phyloP scores from a whole-genome alignment of 2,888 invertebrate species.

The Tipula lateralis region DNA sequence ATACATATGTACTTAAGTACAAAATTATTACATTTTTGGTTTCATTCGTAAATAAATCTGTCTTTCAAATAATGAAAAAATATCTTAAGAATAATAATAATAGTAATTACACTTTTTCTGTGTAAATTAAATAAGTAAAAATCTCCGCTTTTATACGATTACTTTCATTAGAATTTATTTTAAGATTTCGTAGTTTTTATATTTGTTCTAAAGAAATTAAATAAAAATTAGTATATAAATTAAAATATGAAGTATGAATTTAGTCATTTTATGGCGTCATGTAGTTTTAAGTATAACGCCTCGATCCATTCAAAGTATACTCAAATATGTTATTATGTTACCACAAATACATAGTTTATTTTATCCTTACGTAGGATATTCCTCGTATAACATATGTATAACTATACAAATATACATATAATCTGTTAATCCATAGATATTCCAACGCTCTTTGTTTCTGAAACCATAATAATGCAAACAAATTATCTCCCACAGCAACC shows the following conservation, averaged over 20 bases:
- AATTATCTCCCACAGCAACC: conserved; percentile 24
- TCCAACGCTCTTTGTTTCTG: background rate
- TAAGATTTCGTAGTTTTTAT: background rate
- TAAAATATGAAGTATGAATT: background rate
- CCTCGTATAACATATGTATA: background rate
- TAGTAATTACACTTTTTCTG: background rate
- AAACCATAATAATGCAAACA: background rate
- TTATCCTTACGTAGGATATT: background rate
- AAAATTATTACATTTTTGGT: background rate
- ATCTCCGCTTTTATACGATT: background rate
- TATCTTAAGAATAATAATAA: background rate
- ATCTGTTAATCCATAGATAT: conserved; percentile 24
- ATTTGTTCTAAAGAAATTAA: background rate
- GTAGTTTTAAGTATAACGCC: background rate
- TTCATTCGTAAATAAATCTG: background rate
- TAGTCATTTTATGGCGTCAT: background rate
- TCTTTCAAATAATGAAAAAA: conserved; percentile 19
- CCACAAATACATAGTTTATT: background rate
- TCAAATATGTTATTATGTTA: background rate
- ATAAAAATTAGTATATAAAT: background rate
- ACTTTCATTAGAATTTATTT: background rate
- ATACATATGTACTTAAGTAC: background rate
- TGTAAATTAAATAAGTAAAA: background rate
- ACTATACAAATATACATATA: background rate
- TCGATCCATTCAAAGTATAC: background rate